phyloP scores from a whole-genome alignment of 1,140 invertebrate species.

The Zaprionus tsacasi region DNA sequence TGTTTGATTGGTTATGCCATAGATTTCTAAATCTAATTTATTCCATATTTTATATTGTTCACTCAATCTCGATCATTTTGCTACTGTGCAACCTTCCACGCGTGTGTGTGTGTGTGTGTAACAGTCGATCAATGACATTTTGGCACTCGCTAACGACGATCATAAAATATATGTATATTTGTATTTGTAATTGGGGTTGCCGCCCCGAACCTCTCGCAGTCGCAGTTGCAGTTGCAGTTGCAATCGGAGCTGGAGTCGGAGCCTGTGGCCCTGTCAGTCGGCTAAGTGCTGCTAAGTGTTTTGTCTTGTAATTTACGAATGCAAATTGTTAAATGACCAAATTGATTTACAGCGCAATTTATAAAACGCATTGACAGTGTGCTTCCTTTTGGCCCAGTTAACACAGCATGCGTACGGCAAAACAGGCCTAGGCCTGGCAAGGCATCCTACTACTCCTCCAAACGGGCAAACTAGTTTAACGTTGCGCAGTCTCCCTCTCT shows the following conservation, averaged over 20 bases:
- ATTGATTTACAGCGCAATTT: constrained; percentile 73
- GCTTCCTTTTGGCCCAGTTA: constrained; percentile 65
- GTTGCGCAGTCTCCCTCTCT: constrained; percentile 29
- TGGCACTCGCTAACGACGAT: constrained; percentile 16
- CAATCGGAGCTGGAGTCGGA: constrained; percentile 3
- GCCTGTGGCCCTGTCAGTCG: constrained; percentile 47
- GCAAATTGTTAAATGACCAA: constrained; percentile 75
- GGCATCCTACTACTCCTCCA: constrained; percentile 51
- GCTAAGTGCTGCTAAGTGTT: constrained; percentile 69
- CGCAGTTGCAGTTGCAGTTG: neutral
- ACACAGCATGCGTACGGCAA: constrained; percentile 19
- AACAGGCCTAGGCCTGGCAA: constrained; percentile 15
- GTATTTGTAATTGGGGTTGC: constrained; percentile 53
- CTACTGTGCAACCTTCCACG: constrained; percentile 25
- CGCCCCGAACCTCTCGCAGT: constrained; percentile 29
- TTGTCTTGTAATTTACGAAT: constrained; percentile 78
- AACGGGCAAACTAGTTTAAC: constrained; percentile 61
- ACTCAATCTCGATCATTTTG: constrained; percentile 38
- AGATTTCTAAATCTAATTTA: neutral
- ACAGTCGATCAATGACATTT: constrained; percentile 40
- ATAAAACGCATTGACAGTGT: constrained; percentile 64
- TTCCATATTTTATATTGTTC: constrained; percentile 3
- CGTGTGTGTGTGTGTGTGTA: constrained; percentile 2
- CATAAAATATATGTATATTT: constrained; percentile 22
- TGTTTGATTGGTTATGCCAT: neutral